Base-by-base conservation (phyloP, 53 echinoderm and acorn worm species). In the Actinopyga echinites region DNA sequence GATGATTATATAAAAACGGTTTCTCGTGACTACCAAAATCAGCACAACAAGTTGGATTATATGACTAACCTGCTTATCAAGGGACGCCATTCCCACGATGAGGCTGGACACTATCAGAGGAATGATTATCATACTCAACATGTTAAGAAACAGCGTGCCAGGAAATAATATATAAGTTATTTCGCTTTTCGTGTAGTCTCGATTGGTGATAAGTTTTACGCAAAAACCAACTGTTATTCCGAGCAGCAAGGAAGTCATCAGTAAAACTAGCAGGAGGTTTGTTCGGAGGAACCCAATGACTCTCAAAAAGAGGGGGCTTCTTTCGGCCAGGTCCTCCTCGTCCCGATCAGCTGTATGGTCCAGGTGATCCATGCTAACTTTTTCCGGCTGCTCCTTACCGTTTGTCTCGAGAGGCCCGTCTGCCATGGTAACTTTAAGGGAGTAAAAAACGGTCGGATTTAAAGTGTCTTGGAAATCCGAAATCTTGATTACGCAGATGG, bases 61-160 rank as follows among this genome's bases (percentile, higher is more conserved):
- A 37, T 11, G 44, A 44, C 44, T 88, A 43, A 85, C 84, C 30
- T 87, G 86, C 65, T 88, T 89, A 69, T 96, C 97, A 19, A 96
- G 92, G 32, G 92, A 91, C 37, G 97, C 88, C 93, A 96, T 92
- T 0, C 97, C 97, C 7, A 92, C 79, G 57, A 93, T 88, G 54
- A 96, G 82, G 57, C 97, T 96, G 83, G 97, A 87, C 2, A 90
- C 86, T 13, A 96, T 86, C 69, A 96, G 63, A 0, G 97, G 97
- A 5, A 96, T 88, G 56, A 94, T 96, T 69, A 96, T 83, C 80
- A 93, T 91, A 59, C 93, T 96, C 54, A 96, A 83, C 88, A 90
- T 90, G 83, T 96, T 96, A 7, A 96, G 89, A 65, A 96, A 96
- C 59, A 96, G 74, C 6, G 92, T 92, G 8, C 97, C 97, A 1